These are phyloP conservation scores for Leucophenga varia DNA, from an alignment of 1,140 invertebrate genomes.

Conservation along the genomic window DNA sequence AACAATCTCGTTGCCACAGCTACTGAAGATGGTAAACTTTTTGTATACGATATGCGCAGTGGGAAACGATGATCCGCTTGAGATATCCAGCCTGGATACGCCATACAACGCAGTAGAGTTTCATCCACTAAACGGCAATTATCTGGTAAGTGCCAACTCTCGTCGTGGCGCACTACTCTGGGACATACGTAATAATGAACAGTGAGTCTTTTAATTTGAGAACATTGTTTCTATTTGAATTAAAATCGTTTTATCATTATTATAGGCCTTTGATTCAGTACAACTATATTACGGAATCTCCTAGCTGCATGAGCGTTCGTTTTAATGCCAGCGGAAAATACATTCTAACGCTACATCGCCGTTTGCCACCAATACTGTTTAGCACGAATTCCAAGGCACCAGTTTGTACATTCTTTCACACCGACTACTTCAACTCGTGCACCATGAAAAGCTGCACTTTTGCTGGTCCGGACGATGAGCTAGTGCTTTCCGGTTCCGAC, in stretches of 20 bases:
- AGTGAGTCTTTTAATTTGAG: slow-evolving; percentile 60
- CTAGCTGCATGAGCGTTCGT: slow-evolving; percentile 89
- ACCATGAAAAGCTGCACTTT: slow-evolving; percentile 97
- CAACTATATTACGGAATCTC: slow-evolving; percentile 65
- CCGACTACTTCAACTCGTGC: slow-evolving; percentile 92
- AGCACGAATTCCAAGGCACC: slow-evolving; percentile 66
- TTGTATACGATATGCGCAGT: slow-evolving; percentile 73
- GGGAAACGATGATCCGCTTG: slow-evolving; percentile 60
- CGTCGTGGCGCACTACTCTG: slow-evolving; percentile 85
- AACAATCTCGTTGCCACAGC: slow-evolving; percentile 83
- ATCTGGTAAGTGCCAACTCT: slow-evolving; percentile 85
- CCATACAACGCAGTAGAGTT: slow-evolving; percentile 90
- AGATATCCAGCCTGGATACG: slow-evolving; percentile 64
- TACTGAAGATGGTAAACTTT: slow-evolving; percentile 84
- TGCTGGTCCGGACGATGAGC: slow-evolving; percentile 87
- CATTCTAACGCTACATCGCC: slow-evolving; percentile 79
- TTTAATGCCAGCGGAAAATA: slow-evolving; percentile 79
- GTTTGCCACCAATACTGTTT: slow-evolving; percentile 83
- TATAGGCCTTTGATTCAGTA: slow-evolving; percentile 70
- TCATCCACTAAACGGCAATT: slow-evolving; percentile 79
- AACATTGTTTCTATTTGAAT: too few species aligned
- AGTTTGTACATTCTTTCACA: slow-evolving; percentile 84
- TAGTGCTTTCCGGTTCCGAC: slow-evolving; percentile 88
- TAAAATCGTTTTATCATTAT: not conserved
- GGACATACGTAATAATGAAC: slow-evolving; percentile 81